A percentile compares a stretch with the other conserved stretches of the same genome.
Conservation (phyloP, 2,888 invertebrate genomes). For the Nycteola revayana region DNA sequence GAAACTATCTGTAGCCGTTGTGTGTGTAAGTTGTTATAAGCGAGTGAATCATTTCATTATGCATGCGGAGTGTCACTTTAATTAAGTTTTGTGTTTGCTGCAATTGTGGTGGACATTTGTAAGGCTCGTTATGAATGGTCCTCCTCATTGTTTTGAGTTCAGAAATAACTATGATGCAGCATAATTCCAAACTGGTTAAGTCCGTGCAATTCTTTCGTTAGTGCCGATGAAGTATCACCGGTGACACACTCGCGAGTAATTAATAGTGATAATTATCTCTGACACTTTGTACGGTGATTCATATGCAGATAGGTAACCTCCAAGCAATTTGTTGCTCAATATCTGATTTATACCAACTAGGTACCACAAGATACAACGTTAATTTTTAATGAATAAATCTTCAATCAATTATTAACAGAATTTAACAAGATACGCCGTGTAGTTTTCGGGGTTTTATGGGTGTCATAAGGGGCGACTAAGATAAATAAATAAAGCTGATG, state of each 20-base stretch:
- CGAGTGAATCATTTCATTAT: conserved; percentile 74
- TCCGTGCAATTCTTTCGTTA: conserved; percentile 17
- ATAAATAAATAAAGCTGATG: too few species aligned
- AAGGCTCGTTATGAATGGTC: conserved; percentile 56
- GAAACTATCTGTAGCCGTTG: too few species aligned
- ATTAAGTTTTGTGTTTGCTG: conserved; percentile 72
- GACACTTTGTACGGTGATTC: conserved; percentile 25
- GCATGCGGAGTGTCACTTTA: conserved; percentile 73
- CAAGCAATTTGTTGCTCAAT: conserved; percentile 18
- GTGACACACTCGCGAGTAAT: conserved; percentile 26
- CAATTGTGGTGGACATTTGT: conserved; percentile 66
- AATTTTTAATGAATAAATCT: too few species aligned
- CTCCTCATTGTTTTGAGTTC: conserved; percentile 51
- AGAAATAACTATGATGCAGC: conserved; percentile 64
- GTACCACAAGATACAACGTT: too few species aligned
- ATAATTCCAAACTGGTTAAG: conserved; percentile 34
- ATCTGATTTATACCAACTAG: conserved; percentile 22
- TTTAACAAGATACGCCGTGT: too few species aligned
- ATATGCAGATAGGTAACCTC: conserved; percentile 13
- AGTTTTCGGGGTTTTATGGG: too few species aligned
- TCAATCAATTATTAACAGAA: too few species aligned
- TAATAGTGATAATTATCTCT: conserved; percentile 34
- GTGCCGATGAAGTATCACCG: conserved; percentile 6
- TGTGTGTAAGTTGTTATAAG: too few species aligned
- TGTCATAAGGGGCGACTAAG: too few species aligned